phyloP scores from a whole-genome alignment of 2,113 vertebrate species.

The Melospiza georgiana region DNA sequence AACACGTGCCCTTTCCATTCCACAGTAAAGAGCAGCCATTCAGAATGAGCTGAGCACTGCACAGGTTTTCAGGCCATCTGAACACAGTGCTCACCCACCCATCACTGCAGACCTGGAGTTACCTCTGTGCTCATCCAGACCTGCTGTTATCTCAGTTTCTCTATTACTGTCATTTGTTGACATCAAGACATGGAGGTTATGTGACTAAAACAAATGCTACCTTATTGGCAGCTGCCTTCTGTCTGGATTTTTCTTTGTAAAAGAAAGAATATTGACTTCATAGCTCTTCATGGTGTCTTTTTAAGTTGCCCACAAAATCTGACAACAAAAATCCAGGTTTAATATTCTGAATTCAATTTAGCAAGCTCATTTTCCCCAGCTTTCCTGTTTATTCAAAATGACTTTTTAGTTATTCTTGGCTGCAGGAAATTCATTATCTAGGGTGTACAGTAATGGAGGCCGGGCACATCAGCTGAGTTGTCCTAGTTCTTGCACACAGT shows the following conservation, averaged over 20 bases:
- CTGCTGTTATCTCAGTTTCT: slow-evolving; percentile 8
- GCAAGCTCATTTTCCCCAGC: not conserved
- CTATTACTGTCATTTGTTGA: slow-evolving; percentile 38
- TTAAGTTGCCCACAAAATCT: not conserved
- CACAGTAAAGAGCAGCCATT: not conserved
- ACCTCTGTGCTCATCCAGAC: not conserved
- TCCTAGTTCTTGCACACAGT: not conserved
- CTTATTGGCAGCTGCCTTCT: slow-evolving; percentile 29
- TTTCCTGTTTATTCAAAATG: not conserved
- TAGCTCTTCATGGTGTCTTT: not conserved
- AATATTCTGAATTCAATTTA: not conserved
- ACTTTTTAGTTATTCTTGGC: not conserved
- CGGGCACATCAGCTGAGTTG: not conserved
- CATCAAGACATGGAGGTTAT: slow-evolving; percentile 18
- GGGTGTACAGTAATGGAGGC: not conserved
- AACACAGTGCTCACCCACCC: not conserved
- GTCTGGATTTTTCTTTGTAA: not conserved
- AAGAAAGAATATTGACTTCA: not conserved
- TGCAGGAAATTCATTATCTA: not conserved
- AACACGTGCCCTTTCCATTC: not conserved
- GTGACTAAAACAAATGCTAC: not conserved
- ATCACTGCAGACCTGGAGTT: not conserved
- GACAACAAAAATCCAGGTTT: not conserved
- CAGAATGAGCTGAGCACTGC: not conserved
- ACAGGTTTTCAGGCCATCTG: slow-evolving; percentile 28